These are phyloP conservation scores for Drosophila tripunctata DNA, from an alignment of 2,888 invertebrate genomes.

Conservation along the genomic window DNA sequence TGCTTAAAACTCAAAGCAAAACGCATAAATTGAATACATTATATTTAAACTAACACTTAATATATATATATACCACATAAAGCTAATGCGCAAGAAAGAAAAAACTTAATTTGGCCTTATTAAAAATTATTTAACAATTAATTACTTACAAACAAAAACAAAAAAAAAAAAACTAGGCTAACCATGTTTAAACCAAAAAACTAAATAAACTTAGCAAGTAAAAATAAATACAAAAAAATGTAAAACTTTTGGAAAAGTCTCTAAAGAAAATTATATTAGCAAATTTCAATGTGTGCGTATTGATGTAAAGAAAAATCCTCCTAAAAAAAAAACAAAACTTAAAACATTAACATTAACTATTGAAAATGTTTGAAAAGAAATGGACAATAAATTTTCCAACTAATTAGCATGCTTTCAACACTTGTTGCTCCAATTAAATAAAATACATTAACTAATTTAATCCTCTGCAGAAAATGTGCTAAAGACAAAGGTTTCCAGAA, in stretches of 20 bases:
- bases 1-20: constrained; percentile 17
- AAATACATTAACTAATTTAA: constrained; percentile 44
- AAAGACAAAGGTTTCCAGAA: constrained; percentile 72
- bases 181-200: constrained; percentile 24
- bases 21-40: constrained; percentile 24
- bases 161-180: constrained; percentile 35
- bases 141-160: constrained; percentile 37
- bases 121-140: constrained; percentile 73
- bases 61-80: constrained; percentile 39
- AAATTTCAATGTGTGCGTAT: constrained; percentile 71
- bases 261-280: constrained; percentile 66
- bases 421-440: constrained; percentile 29
- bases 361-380: constrained; percentile 70
- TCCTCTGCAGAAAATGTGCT: constrained; percentile 19
- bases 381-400: constrained; percentile 78
- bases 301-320: constrained; percentile 48
- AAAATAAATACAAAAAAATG: constrained; percentile 25
- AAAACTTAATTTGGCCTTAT: constrained; percentile 83
- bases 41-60: constrained; percentile 38
- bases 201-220: constrained; percentile 40
- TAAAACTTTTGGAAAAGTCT: constrained; percentile 70
- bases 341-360: constrained; percentile 55
- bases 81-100: constrained; percentile 41
- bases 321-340: constrained; percentile 23
- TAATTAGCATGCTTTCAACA: constrained; percentile 69